Evolutionary conservation across 1,140 invertebrate genomes (phyloP), one percentile per base, ranked within the genome.

Genomic region (Portunus trituberculatus): DNA sequence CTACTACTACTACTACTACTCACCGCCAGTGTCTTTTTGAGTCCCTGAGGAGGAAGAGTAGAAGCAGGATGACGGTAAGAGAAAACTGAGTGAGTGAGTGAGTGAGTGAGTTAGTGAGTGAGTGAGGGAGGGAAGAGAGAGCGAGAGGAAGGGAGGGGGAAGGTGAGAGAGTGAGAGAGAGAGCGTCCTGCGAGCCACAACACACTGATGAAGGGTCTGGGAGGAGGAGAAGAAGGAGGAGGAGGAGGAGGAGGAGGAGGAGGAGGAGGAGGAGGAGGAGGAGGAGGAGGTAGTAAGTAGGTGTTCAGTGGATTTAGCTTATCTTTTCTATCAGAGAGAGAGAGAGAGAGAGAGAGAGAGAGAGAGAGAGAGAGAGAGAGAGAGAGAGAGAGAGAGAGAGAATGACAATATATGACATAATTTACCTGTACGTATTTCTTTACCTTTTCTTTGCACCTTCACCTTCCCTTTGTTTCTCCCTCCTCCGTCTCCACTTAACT

Each of bases 251-350:
- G 28, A 29, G 32, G 28, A 10, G 86, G 86, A 88, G 31, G 86
- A 46, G 86, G 29, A 46, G 31, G 31, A 88, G 86, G 31, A 88
- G 31, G 67, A 88, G 86, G 14, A 88, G 86, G 31, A 88, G 86
- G 67, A 88, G 31, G 14, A 88, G 86, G 31, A 88, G 86, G 31
- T 3, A 46, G 28, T 14, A 25, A 28, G 25, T 39, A 4, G 86
- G 86, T 16, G 45, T 46, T 88, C 83, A 8, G 86, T 46, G 31
- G 45, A 88, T 32, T 39, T 32, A 32, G 28, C 45, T 32, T 46
- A 88, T 46, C 86, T 31, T 32, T 39, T 10, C 31, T 46, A 87
- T 46, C 84, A 87, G 84, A 16, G 84, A 46, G 31, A 28, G 8
- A 28, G 31, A n/a, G 84, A 28, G 29, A 25, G 84, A 87, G 84